Percentiles rank a stretch among this genome's conserved stretches.
phyloP scores from a whole-genome alignment of 2,113 vertebrate genomes.

The Spea bombifrons region DNA sequence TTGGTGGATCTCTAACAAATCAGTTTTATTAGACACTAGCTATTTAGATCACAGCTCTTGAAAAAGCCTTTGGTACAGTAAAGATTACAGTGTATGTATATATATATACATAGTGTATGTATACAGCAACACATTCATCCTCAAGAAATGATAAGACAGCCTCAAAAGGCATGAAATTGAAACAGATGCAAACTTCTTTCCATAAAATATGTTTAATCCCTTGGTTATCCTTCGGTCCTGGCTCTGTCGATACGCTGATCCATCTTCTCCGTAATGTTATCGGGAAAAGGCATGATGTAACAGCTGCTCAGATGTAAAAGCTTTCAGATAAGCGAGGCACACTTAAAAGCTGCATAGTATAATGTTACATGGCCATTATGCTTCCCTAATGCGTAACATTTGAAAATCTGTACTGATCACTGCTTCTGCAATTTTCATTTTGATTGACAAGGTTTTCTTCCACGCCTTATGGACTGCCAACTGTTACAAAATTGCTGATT shows the following conservation, averaged over 20 bases:
- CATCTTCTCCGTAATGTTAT: slow-evolving; percentile 24
- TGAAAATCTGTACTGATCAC: slow-evolving; percentile 45
- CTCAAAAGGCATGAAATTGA: slow-evolving; percentile 33
- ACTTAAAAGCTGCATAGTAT: slow-evolving; percentile 37
- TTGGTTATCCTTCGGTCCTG: slow-evolving; percentile 20
- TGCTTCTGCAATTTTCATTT: slow-evolving; percentile 34
- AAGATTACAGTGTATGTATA: too few relatives aligned
- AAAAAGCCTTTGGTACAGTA: too few relatives aligned
- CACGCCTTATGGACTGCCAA: slow-evolving; percentile 32
- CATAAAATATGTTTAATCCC: slow-evolving; percentile 20
- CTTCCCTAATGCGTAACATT: slow-evolving; percentile 47
- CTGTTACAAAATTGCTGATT: slow-evolving; percentile 28
- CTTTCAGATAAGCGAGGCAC: slow-evolving; percentile 36
- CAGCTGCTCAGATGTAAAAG: slow-evolving; percentile 52
- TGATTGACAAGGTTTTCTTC: neutral
- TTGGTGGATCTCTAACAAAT: too few relatives aligned
- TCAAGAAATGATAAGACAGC: slow-evolving; percentile 23
- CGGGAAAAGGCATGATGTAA: slow-evolving; percentile 19
- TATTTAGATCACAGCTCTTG: too few relatives aligned
- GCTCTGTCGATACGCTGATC: slow-evolving; percentile 15
- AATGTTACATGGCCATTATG: slow-evolving; percentile 48
- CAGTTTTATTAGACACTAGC: too few relatives aligned
- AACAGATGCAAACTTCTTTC: slow-evolving; percentile 36
- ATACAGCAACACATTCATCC: neutral
- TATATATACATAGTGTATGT: too few relatives aligned